These are phyloP conservation scores for Eubucco bourcierii DNA, from an alignment of 2,113 vertebrate genomes.

Conservation along the genomic window DNA sequence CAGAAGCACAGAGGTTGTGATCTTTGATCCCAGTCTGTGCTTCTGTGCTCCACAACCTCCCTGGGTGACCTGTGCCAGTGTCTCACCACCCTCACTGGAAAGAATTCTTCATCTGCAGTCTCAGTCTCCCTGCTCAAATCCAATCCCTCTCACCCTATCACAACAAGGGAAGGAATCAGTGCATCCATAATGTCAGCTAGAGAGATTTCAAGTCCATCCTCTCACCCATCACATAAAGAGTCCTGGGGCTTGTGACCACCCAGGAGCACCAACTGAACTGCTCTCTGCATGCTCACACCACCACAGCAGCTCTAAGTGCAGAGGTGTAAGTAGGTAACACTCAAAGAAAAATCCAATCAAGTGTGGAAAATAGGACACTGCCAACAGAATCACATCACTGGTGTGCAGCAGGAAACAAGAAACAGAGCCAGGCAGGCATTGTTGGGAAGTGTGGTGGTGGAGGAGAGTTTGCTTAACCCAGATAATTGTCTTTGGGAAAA, in stretches of 20 bases:
- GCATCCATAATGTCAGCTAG: neutral
- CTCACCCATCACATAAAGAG: neutral
- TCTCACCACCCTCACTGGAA: no score
- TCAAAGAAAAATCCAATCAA: neutral
- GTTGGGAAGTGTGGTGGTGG: neutral
- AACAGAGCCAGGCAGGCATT: neutral
- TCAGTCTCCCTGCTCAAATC: no score
- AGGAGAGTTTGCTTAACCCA: neutral
- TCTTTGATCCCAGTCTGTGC: no score
- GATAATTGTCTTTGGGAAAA: neutral
- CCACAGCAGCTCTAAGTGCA: neutral
- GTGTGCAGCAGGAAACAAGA: neutral
- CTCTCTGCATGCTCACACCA: neutral
- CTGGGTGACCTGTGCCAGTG: no score
- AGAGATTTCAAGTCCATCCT: neutral
- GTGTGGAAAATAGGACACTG: conserved; percentile 8
- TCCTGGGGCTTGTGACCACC: neutral
- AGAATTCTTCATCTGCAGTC: no score
- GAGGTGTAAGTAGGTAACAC: neutral
- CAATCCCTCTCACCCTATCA: no score
- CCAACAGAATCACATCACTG: neutral
- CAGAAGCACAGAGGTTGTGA: no score
- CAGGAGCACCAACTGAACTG: conserved; percentile 40
- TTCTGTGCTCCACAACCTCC: no score
- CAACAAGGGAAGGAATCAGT: neutral